Evolutionary conservation across 2,888 invertebrate genomes (phyloP).

Genomic region (Drosophila paucipuncta): DNA sequence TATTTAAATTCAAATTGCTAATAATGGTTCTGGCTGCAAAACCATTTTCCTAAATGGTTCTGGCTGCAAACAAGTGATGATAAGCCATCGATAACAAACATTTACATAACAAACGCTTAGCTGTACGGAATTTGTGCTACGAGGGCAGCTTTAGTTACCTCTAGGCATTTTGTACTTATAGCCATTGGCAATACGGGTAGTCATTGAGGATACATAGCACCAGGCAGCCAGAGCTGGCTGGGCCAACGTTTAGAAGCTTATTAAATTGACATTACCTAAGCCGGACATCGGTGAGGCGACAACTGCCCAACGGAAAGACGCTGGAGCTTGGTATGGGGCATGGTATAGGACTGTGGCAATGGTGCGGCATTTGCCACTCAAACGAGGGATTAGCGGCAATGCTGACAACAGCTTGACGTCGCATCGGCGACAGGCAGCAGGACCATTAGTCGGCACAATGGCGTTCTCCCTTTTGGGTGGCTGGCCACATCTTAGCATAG

Average conservation of each 20-base stretch:
- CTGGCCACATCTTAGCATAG: neutral
- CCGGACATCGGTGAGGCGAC: constrained; percentile 63
- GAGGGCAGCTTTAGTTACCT: constrained; percentile 2
- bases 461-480: constrained; percentile 1
- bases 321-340: no score
- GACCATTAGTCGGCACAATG: constrained; percentile 33
- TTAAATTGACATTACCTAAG: constrained; percentile 81
- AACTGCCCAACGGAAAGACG: constrained; percentile 12
- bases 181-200: constrained; percentile 23
- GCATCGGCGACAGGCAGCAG: constrained; percentile 59
- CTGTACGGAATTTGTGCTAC: neutral
- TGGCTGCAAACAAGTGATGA: neutral
- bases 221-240: constrained; percentile 11
- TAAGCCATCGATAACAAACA: neutral
- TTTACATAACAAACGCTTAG: neutral
- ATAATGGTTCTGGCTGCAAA: neutral
- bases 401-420: constrained; percentile 79
- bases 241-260: constrained; percentile 69
- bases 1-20: neutral
- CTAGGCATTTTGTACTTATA: constrained; percentile 12
- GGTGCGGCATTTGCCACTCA: constrained; percentile 78
- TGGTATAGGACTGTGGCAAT: constrained; percentile 13
- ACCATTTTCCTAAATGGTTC: neutral
- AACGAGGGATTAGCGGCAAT: constrained; percentile 79
- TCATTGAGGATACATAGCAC: constrained; percentile 4